Conservation (phyloP, 2,888 invertebrate genomes). For the Vandiemenella viatica region DNA sequence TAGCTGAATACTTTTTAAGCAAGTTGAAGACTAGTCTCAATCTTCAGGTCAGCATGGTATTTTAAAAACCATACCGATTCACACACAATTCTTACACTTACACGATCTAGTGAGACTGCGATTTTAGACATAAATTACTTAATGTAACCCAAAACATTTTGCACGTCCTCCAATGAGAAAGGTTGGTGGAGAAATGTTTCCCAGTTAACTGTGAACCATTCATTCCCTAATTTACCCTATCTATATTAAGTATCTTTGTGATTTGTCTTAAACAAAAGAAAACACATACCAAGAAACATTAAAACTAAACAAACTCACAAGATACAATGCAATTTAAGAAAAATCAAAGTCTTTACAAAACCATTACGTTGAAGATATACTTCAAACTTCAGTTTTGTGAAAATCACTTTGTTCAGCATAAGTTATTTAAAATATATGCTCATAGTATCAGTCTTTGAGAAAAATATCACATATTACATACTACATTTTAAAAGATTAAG, state of each 20-base stretch:
- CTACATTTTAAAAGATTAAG: conserved; percentile 15
- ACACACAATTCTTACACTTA: conserved; percentile 8
- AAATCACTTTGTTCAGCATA: conserved; percentile 23
- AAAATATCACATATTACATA: conserved; percentile 32
- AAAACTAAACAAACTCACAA: conserved; percentile 12
- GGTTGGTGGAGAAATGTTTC: conserved; percentile 19
- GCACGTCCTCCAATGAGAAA: conserved; percentile 21
- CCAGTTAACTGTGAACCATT: conserved; percentile 17
- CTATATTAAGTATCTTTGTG: conserved; percentile 7
- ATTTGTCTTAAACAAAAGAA: conserved; percentile 9
- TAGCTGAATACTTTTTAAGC: conserved; percentile 5
- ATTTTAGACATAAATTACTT: conserved; percentile 1
- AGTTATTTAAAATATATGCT: conserved; percentile 15
- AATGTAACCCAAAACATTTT: conserved; percentile 12
- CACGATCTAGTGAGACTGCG: conserved; percentile 12
- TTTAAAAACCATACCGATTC: conserved; percentile 6
- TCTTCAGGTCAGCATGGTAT: conserved; percentile 6
- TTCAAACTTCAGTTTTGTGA: conserved; percentile 21
- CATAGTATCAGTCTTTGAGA: conserved; percentile 35
- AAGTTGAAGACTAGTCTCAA: conserved; percentile 9
- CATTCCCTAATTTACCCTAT: conserved; percentile 12
- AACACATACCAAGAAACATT: conserved; percentile 3
- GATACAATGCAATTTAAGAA: conserved; percentile 13
- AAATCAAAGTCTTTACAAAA: conserved; percentile 14
- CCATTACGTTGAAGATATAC: conserved; percentile 11